Percentiles rank a stretch among this genome's conserved stretches.
Evolutionary conservation across 2,113 vertebrate genomes (phyloP).

Genomic region (Craseonycteris thonglongyai): DNA sequence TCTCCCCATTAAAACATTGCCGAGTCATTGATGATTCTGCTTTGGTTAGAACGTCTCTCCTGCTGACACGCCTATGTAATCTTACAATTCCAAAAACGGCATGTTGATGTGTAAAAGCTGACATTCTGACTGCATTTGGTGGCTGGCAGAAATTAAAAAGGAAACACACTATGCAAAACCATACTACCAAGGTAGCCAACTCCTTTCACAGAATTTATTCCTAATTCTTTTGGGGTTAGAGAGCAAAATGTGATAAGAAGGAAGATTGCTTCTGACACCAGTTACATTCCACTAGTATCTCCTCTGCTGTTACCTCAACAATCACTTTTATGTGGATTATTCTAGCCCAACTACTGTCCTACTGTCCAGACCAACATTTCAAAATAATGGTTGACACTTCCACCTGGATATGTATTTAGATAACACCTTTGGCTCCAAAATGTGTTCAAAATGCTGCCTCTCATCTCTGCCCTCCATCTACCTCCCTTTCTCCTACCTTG

Average conservation of each 20-base stretch:
- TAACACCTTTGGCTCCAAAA: background rate
- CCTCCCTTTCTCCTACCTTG: background rate
- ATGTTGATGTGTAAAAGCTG: conserved; percentile 21
- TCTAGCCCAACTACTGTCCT: background rate
- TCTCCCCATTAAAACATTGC: background rate
- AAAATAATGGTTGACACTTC: background rate
- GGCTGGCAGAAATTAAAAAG: conserved; percentile 28
- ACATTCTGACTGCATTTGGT: background rate
- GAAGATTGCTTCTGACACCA: background rate
- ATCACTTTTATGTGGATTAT: background rate
- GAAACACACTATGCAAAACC: background rate
- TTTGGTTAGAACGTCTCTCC: background rate
- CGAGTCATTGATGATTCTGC: background rate
- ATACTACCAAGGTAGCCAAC: background rate
- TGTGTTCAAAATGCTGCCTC: background rate
- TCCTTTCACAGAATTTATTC: conserved; percentile 42
- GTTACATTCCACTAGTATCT: background rate
- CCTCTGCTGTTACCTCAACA: background rate
- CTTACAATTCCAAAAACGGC: background rate
- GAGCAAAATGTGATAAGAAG: background rate
- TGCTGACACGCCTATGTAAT: conserved; percentile 28
- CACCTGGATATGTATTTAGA: background rate
- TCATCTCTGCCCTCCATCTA: background rate
- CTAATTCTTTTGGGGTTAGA: conserved; percentile 13
- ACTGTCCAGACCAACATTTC: background rate